These are phyloP conservation scores for Volucella inflata DNA, from an alignment of 2,888 invertebrate genomes.

Conservation along the genomic window DNA sequence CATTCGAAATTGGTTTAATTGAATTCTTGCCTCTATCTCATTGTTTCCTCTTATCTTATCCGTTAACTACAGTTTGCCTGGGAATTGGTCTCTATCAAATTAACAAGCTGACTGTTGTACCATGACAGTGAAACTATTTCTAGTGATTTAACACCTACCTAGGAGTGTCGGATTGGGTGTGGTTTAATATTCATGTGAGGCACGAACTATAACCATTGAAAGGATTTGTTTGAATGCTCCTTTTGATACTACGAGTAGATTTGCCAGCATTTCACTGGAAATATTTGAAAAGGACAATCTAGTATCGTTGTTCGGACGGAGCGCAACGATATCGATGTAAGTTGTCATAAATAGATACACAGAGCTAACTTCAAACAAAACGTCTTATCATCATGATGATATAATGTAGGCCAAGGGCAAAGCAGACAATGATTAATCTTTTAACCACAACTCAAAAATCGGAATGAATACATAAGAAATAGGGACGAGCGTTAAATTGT, in stretches of 20 bases:
- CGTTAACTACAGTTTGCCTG: constrained; percentile 1
- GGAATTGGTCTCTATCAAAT: constrained; percentile 4
- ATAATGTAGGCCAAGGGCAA: too few species aligned
- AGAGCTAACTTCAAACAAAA: too few species aligned
- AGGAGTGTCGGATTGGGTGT: constrained; percentile 11
- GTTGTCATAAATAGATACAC: too few species aligned
- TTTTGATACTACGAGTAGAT: background rate
- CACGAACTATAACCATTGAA: background rate
- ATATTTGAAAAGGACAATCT: background rate
- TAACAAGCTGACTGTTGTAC: constrained; percentile 39
- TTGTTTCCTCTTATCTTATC: constrained; percentile 55
- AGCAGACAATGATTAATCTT: too few species aligned
- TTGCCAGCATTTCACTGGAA: background rate
- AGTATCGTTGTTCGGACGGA: too few species aligned
- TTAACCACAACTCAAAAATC: too few species aligned
- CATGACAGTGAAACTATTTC: constrained; percentile 6
- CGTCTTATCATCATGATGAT: too few species aligned
- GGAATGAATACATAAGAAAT: too few species aligned
- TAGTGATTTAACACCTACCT: background rate
- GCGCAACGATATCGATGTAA: too few species aligned
- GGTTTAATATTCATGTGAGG: background rate
- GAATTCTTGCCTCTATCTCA: constrained; percentile 42
- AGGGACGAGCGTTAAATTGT: too few species aligned
- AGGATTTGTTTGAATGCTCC: background rate
- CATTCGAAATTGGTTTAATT: constrained; percentile 59